Conservation (phyloP, 2,113 vertebrate genomes). For the Loxodonta africana region DNA sequence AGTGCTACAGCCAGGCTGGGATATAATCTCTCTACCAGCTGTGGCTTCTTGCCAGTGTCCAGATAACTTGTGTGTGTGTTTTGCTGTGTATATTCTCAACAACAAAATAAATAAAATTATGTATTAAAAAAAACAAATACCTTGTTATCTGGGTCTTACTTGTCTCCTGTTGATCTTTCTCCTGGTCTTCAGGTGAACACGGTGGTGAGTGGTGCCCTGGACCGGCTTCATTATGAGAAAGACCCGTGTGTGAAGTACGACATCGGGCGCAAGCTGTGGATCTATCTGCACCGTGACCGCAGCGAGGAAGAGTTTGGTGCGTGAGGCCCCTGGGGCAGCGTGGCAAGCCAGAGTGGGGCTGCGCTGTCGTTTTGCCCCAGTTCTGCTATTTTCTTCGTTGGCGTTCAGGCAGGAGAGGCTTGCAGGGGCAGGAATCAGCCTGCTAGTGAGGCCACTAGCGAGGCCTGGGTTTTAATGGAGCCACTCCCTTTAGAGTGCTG, state of each 20-base stretch:
- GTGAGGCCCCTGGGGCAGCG: constrained; percentile 54
- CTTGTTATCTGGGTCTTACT: neutral
- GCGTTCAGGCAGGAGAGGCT: neutral
- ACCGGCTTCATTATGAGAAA: constrained; percentile 98
- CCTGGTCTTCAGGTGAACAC: constrained; percentile 94
- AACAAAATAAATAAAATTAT: neutral
- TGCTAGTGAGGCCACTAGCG: neutral
- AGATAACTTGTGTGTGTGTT: neutral
- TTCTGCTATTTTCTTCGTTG: neutral
- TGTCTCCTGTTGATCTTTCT: neutral
- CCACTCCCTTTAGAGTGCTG: neutral
- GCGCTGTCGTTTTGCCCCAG: neutral
- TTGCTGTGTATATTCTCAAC: neutral
- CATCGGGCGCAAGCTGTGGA: constrained; percentile 98
- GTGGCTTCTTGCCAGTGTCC: neutral
- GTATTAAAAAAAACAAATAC: neutral
- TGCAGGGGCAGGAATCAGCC: neutral
- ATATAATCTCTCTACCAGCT: neutral
- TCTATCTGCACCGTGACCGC: constrained; percentile 96
- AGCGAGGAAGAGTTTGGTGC: constrained; percentile 98
- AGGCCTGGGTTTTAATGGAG: neutral
- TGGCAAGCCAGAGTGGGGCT: neutral
- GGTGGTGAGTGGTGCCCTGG: constrained; percentile 97
- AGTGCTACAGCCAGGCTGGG: neutral
- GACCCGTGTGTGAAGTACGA: constrained; percentile 99